Base-by-base conservation (phyloP, 92 coral and sea anemone genomes). In the Epizoanthus fatuus region DNA sequence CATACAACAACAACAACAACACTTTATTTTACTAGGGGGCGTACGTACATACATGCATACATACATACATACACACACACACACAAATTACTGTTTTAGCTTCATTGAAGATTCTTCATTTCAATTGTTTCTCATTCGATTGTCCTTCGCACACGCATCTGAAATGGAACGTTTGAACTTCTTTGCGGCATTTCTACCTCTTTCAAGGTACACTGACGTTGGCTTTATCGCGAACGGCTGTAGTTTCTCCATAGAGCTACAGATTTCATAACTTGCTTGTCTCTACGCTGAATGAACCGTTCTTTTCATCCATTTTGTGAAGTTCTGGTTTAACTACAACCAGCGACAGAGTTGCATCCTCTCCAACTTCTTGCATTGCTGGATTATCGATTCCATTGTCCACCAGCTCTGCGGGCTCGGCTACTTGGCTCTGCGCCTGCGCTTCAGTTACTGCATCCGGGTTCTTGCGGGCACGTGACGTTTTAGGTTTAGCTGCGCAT, bases 331-430 rank as follows among this genome's bases (percentile, higher is more conserved):
- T 42, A 9, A 77, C 19, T 15, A 11, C 42, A 14, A 77, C 29
- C 37, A 8, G 57, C 20, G 82, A 44, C 57, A 13, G 29, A 4
- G 5, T 55, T 15, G 55, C 19, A 25, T 40, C 57, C n/a, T 7
- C 58, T 38, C 82, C 42, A 42, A 62, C 29, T 62, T 77, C 82
- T 6, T 37, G 35, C 82, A 77, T 77, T 42, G 49, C 82, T 40
- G 70, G 82, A 45, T 77, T 59, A 77, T 77, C 82, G 63, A 77
- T 11, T 10, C 82, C 82, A 42, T 44, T 49, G 53, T 49, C 53
- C 53, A 49, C 53, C 53, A 1, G 35, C 44, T 11, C 29, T 1
- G 42, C 22, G 13, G 20, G 5, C 5, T 74, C 64, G 62, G 20
- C 4, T 20, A 38, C 69, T 35, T 49, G 32, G 54, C 32, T 69